Evolutionary conservation across 2,888 invertebrate genomes (phyloP).

Genomic region (Hemithea aestivaria): DNA sequence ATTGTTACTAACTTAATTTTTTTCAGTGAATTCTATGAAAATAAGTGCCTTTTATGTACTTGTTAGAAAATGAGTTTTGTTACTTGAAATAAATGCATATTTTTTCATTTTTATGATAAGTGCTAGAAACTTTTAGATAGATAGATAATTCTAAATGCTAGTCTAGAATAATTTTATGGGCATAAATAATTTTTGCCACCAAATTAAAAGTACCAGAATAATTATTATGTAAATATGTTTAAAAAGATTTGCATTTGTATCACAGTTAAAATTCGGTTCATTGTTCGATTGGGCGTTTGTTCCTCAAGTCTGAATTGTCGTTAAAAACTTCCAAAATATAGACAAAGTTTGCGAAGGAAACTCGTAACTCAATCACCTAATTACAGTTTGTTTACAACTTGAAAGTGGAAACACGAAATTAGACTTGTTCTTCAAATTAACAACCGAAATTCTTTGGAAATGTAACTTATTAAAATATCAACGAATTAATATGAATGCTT

Average conservation of each 20-base stretch:
- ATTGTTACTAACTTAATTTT: no score
- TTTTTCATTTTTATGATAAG: no score
- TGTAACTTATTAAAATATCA: neutral
- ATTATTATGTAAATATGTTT: constrained; percentile 1
- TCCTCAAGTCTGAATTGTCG: constrained; percentile 14
- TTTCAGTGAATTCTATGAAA: no score
- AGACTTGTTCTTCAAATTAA: constrained; percentile 32
- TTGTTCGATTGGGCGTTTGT: constrained; percentile 7
- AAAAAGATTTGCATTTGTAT: constrained; percentile 1
- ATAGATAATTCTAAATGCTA: no score
- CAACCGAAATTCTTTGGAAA: constrained; percentile 7
- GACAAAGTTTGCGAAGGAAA: constrained; percentile 43
- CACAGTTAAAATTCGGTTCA: constrained; percentile 5
- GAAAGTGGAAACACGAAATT: constrained; percentile 45
- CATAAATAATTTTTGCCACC: no score
- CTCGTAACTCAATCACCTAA: constrained; percentile 67
- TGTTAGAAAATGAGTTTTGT: no score
- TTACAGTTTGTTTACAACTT: constrained; percentile 61
- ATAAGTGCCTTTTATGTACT: no score
- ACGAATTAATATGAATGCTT: no score
- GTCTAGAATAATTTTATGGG: no score
- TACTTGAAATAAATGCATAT: no score
- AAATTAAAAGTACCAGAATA: constrained; percentile 2
- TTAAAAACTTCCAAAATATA: constrained; percentile 20
- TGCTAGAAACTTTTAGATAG: no score